Evolutionary conservation across 2,797 vertebrate species (phyloP).

Genomic region (Oreochromis grahami): DNA sequence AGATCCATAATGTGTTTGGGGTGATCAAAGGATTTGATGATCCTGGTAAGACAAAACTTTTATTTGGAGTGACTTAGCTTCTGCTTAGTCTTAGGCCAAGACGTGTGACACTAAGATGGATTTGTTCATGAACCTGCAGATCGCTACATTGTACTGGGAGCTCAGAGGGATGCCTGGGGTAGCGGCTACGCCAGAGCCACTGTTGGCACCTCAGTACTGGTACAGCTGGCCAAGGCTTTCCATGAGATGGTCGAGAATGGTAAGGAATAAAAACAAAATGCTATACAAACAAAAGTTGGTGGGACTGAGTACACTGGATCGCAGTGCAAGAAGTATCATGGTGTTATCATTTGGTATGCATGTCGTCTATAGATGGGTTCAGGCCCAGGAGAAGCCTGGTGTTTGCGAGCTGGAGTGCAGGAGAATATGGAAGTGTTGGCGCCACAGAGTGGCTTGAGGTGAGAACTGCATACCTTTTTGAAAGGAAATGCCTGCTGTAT

Average conservation of each 20-base stretch:
- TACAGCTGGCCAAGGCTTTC: slow-evolving; percentile 82
- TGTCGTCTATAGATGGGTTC: slow-evolving; percentile 74
- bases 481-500: background rate
- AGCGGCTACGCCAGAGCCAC: slow-evolving; percentile 82
- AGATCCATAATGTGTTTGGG: slow-evolving; percentile 88
- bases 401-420: slow-evolving; percentile 94
- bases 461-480: background rate
- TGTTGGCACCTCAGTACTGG: slow-evolving; percentile 84
- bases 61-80: fast-evolving
- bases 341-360: background rate
- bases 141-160: slow-evolving; percentile 87
- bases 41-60: slow-evolving; percentile 74
- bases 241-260: slow-evolving; percentile 80
- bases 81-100: background rate
- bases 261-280: slow-evolving; percentile 39
- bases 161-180: slow-evolving; percentile 89
- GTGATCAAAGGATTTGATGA: slow-evolving; percentile 87
- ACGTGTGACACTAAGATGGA: background rate
- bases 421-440: slow-evolving; percentile 88
- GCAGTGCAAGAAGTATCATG: background rate
- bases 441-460: slow-evolving; percentile 97
- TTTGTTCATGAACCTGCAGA: slow-evolving; percentile 66
- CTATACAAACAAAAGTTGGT: background rate
- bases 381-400: slow-evolving; percentile 87
- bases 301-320: background rate